phyloP scores from a whole-genome alignment of 1,140 invertebrate species.

The Apis dorsata region DNA sequence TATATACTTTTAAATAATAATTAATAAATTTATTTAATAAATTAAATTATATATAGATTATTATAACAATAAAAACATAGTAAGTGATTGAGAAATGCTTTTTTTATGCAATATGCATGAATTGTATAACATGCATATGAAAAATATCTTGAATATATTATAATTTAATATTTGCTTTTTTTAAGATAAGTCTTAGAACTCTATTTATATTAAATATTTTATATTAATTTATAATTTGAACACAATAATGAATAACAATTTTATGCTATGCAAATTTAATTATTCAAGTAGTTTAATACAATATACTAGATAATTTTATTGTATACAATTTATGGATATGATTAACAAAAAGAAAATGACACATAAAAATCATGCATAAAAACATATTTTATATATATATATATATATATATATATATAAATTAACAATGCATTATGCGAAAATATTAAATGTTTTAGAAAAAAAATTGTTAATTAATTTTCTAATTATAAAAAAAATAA shows the following conservation, averaged over 20 bases:
- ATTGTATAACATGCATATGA: constrained; percentile 31
- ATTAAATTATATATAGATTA: not conserved
- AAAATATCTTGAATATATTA: constrained; percentile 5
- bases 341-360: constrained; percentile 10
- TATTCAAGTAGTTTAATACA: not conserved
- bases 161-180: not conserved
- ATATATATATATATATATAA: constrained; percentile 6
- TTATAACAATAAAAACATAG: not conserved
- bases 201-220: constrained; percentile 3
- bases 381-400: not conserved
- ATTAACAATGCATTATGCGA: not conserved
- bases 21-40: not conserved
- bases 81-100: constrained; percentile 38
- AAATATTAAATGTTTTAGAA: too few relatives aligned
- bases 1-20: too few relatives aligned
- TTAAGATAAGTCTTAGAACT: not conserved
- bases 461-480: not conserved
- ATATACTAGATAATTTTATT: constrained; percentile 15
- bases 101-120: constrained; percentile 34
- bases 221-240: constrained; percentile 12
- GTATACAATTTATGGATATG: constrained; percentile 1
- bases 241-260: not conserved
- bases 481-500: not conserved
- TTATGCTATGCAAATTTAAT: constrained; percentile 23
- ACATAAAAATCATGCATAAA: constrained; percentile 28